Evolutionary conservation across 2,888 invertebrate genomes (phyloP).

Genomic region (Phortica okadai): DNA sequence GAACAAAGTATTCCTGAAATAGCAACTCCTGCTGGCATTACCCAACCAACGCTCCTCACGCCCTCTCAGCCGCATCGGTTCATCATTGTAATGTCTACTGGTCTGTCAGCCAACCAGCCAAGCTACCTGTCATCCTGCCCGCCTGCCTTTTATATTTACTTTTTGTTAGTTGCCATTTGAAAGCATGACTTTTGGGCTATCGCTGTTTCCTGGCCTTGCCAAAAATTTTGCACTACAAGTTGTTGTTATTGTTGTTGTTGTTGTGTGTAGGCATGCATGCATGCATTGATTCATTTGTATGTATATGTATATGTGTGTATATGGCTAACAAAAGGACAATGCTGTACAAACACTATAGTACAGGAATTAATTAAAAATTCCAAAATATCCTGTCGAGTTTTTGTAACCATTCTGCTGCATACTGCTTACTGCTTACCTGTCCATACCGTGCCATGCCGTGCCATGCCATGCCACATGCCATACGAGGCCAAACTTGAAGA

Average conservation of each 20-base stretch:
- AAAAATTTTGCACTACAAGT: slow-evolving; percentile 62
- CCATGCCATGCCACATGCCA: no score
- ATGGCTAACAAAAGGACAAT: slow-evolving; percentile 14
- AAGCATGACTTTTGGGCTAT: not conserved
- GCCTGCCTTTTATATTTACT: not conserved
- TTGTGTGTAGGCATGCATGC: slow-evolving; percentile 17
- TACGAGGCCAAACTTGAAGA: slow-evolving; percentile 47
- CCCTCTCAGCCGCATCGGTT: not conserved
- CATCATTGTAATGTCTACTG: no score
- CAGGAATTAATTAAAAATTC: slow-evolving; percentile 71
- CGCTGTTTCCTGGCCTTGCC: slow-evolving; percentile 50
- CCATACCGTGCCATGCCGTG: no score
- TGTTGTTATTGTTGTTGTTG: not conserved
- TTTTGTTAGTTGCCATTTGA: slow-evolving; percentile 3
- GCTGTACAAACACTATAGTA: slow-evolving; percentile 35
- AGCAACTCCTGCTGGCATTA: not conserved
- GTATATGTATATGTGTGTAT: slow-evolving; percentile 39
- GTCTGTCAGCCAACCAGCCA: no score
- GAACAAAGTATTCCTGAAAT: slow-evolving; percentile 51
- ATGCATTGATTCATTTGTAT: not conserved
- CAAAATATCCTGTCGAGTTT: slow-evolving; percentile 70
- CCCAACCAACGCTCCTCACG: not conserved
- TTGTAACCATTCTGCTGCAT: slow-evolving; percentile 59
- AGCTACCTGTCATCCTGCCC: not conserved
- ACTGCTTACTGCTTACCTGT: not conserved